Evolutionary conservation across 2,888 invertebrate species (phyloP), one percentile per base, ranked within the genome.

Genomic region (Zonitis immaculata): DNA sequence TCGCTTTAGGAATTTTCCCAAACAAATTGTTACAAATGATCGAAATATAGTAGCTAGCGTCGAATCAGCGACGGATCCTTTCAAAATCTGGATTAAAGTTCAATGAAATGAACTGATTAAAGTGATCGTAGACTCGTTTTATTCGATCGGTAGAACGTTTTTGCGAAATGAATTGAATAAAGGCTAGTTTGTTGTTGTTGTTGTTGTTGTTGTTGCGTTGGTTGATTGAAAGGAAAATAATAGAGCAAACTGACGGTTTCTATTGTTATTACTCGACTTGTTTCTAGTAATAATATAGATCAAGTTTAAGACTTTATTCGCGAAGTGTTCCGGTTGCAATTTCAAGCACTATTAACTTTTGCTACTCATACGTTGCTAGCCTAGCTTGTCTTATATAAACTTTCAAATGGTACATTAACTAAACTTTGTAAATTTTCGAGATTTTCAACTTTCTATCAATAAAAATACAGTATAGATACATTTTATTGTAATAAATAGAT

Each of bases 401-500:
- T 39, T 39, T n/a, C 20, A 11, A 39, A 39, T 18, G 39, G 5
- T n/a, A 18, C 39, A 39, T 39, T 39, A 39, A 18, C 20, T 39
- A 9, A 35, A 35, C 7, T 35, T 20, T 26, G 22, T 14, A 18
- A 35, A 27, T 35, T 20, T 42, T 16, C 3, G 11, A 42, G 39
- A 28, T 28, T 45, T 30, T 42, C 28, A 32, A 52, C 54, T 58
- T 35, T 5, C 58, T 58, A 61, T 59, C 59, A 62, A 62, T 57
- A 60, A 62, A 64, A 62, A 61, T 62, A 51, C n/a, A n/a, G n/a
- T n/a, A n/a, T n/a, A n/a, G n/a, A n/a, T n/a, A n/a, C n/a, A n/a
- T n/a, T n/a, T n/a, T n/a, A n/a, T n/a, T n/a, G n/a, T n/a, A n/a
- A n/a, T n/a, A n/a, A n/a, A n/a, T n/a, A n/a, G n/a, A n/a, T n/a